Evolutionary conservation across 2,113 vertebrate genomes (phyloP), one percentile per base, ranked within the genome.

Genomic region (Oryzias melastigma): DNA sequence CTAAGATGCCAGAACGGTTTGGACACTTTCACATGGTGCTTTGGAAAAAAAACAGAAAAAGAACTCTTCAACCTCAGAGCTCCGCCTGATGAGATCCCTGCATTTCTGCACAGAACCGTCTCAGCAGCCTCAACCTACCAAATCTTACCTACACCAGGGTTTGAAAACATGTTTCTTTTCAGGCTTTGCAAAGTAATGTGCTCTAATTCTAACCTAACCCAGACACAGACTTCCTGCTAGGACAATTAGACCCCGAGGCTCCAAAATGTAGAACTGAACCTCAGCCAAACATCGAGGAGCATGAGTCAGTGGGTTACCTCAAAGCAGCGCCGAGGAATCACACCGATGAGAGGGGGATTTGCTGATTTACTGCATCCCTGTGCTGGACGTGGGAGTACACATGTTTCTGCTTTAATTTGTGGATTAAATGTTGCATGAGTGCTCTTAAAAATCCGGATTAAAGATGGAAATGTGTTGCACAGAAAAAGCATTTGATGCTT

Each of bases 391-490:
- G 5, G 16, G n/a, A 46, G 44, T 46, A n/a, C 2, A 7, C n/a
- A n/a, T 46, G 75, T 72, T 71, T 12, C 5, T 48, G 5, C 5
- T 49, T 52, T 44, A 62, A 50, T 72, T 75, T 65, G 43, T 29
- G 59, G 76, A 83, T 86, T 85, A 82, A 51, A 65, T 56, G 50
- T 14, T 65, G 16, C 49, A 58, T 29, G n/a, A 75, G 59, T 68
- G 48, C 62, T 52, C 62, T 65, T 54, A 62, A 48, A 80, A 84
- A 80, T 77, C 53, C 53, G 71, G 77, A 84, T 87, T 81, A 82
- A 71, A 66, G 71, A 70, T 50, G 44, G 44, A 72, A 57, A 70
- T 66, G 67, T 29, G 58, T 74, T 61, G 65, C 29, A 48, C 42
- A 50, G 65, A 51, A 71, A 80, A 64, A 76, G 62, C 75, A 53